A percentile compares a stretch with the other conserved stretches of the same genome.
Evolutionary conservation across 2,797 vertebrate genomes (phyloP).

Genomic region (Ataeniobius toweri): DNA sequence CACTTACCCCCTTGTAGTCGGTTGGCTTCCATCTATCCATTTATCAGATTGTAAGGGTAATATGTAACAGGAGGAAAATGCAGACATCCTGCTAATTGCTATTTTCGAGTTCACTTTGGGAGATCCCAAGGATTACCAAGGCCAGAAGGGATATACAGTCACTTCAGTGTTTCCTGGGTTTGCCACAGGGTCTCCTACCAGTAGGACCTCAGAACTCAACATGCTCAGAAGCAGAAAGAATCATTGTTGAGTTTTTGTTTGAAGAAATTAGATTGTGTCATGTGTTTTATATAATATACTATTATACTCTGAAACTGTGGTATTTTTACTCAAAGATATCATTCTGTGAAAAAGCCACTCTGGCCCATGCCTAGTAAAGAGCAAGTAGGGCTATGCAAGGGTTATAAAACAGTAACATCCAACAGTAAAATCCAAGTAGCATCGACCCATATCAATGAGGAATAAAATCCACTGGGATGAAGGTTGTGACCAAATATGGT

Average conservation of each 20-base stretch:
- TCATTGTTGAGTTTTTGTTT: neutral
- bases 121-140: neutral
- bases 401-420: slow-evolving; percentile 66
- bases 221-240: neutral
- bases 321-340: neutral
- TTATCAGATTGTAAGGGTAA: neutral
- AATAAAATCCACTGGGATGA: slow-evolving; percentile 51
- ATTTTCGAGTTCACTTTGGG: neutral
- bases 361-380: neutral
- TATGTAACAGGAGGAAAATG: neutral
- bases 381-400: slow-evolving; percentile 2
- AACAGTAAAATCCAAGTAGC: slow-evolving; percentile 23
- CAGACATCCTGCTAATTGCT: neutral
- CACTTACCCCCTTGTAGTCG: neutral
- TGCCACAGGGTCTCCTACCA: neutral
- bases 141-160: neutral
- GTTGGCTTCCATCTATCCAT: no score
- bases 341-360: neutral
- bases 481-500: slow-evolving; percentile 68
- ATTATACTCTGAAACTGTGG: neutral
- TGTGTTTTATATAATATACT: neutral
- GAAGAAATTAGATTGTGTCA: neutral
- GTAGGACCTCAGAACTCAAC: neutral
- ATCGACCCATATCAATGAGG: slow-evolving; percentile 46
- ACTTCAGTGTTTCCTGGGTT: neutral